Base-by-base conservation (phyloP, 2,113 vertebrate genomes). In the Trachemys scripta region DNA sequence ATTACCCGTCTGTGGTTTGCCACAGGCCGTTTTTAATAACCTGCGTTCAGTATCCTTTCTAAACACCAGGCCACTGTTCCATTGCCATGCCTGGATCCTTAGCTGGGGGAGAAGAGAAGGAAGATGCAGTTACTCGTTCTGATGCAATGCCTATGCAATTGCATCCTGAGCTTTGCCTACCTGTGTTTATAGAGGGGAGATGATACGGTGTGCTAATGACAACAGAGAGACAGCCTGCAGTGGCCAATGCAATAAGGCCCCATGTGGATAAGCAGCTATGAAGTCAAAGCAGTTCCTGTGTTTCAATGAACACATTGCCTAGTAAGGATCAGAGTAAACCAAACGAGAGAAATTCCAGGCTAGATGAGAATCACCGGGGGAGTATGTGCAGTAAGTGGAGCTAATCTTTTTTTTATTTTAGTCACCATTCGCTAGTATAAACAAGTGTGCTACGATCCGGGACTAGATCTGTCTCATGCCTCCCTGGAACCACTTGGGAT, bases 21-120 rank as follows among this genome's bases (percentile, higher is more conserved):
- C 87, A 62, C 0, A 0, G 87, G 94, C 1, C 0, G 4, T 90
- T 92, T 53, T 50, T 19, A 20, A 47, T 12, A 35, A n/a, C 2
- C 50, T 93, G 88, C 84, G 89, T 91, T 49, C 78, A 4, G 49
- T 1, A 84, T 38, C 84, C 82, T 51, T 90, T 87, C 80, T 12
- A 80, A 91, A 90, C 65, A 35, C 65, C 50, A 51, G 4, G 38
- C 88, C 1, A 0, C 51, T 1, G 0, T 5, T 1, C 35, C 90
- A n/a, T 80, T 38, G 59, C 85, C 79, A 75, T 2, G 7, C 10
- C 57, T 54, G 50, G 76, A 76, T 29, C 84, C 59, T 9, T 45
- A 88, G 0, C 35, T 88, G 89, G 94, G 85, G 1, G 16, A 79
- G 56, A 19, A 76, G 38, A 16, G 54, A 78, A 88, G 83, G 76